A percentile compares a stretch with the other conserved stretches of the same genome.
Conservation (phyloP, 2,797 vertebrate genomes). For the Tolypeutes matacus region DNA sequence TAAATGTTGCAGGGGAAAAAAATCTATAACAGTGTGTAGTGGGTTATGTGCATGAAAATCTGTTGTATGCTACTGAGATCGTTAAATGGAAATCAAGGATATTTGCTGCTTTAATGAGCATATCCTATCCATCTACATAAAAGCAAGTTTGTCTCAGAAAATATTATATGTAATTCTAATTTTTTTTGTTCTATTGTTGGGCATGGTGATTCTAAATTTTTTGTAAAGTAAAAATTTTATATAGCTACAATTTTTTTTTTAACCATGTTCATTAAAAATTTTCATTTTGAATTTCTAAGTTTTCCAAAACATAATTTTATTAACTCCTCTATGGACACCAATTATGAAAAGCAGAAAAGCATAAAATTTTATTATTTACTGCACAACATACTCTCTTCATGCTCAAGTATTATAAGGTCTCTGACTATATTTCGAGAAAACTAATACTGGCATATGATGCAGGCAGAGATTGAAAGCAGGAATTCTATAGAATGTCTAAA, state of each 20-base stretch:
- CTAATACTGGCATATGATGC: constrained; percentile 41
- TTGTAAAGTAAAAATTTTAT: constrained; percentile 12
- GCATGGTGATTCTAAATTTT: background rate
- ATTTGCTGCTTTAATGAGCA: constrained; percentile 32
- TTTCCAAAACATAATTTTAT: constrained; percentile 46
- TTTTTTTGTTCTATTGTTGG: background rate
- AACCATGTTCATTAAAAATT: background rate
- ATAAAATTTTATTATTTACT: constrained; percentile 23
- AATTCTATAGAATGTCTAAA: constrained; percentile 72
- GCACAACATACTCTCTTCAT: background rate
- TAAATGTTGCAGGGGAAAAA: constrained; percentile 60
- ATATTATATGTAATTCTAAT: background rate
- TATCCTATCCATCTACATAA: background rate
- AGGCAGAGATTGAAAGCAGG: constrained; percentile 57
- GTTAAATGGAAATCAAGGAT: constrained; percentile 33
- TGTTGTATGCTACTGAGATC: background rate
- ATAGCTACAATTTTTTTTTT: background rate
- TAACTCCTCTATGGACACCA: constrained; percentile 30
- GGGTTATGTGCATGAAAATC: constrained; percentile 50
- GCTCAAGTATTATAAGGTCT: constrained; percentile 60
- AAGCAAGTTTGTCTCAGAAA: constrained; percentile 23
- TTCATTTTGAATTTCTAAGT: background rate
- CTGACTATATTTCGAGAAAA: constrained; percentile 73
- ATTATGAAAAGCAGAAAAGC: constrained; percentile 25
- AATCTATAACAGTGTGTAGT: constrained; percentile 5